A percentile compares a stretch with the other conserved stretches of the same genome.
Conservation (phyloP, 2,797 vertebrate species). For the Graptemys geographica region DNA sequence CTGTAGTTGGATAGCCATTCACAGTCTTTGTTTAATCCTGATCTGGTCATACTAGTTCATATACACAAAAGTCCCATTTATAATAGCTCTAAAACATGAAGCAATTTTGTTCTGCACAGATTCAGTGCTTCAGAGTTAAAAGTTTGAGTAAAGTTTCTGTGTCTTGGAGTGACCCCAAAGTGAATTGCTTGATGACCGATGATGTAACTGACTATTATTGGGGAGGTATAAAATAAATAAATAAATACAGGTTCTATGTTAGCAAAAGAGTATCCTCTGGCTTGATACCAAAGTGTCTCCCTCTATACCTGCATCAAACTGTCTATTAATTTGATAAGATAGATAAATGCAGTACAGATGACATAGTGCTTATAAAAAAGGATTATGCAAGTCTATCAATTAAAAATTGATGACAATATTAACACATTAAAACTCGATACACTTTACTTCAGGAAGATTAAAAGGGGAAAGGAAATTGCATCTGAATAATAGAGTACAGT, state of each 20-base stretch:
- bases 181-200: not conserved
- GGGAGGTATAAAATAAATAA: not conserved
- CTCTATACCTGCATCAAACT: not conserved
- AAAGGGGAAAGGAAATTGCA: not conserved
- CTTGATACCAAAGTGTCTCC: not conserved
- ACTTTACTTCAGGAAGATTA: slow-evolving; percentile 1
- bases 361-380: not conserved
- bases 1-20: no score
- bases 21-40: no score
- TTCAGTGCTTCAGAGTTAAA: not conserved
- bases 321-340: not conserved
- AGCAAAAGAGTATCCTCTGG: not conserved
- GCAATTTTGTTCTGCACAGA: not conserved
- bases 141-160: not conserved
- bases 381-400: not conserved
- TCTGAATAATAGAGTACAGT: not conserved
- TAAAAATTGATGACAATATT: slow-evolving; percentile 2
- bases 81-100: not conserved
- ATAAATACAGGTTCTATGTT: not conserved
- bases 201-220: not conserved
- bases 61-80: not conserved
- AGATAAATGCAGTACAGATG: not conserved
- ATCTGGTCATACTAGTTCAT: not conserved
- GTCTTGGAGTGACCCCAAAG: not conserved
- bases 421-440: not conserved